These are phyloP conservation scores for Amphimedon queenslandica DNA, from an alignment of 37 sponge, comb jelly and placozoan genomes.

Conservation along the genomic window DNA sequence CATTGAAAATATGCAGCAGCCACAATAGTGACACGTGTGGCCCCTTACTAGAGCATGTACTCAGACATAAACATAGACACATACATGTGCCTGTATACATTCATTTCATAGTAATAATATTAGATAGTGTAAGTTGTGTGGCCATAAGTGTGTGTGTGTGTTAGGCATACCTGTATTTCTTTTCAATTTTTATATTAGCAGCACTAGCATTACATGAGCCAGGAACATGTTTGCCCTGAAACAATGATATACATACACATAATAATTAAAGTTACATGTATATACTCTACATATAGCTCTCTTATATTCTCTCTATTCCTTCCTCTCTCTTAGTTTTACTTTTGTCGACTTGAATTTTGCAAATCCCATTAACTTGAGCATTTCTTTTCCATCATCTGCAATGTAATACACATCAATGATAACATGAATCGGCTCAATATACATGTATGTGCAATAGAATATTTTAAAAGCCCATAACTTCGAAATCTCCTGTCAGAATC, in stretches of 20 bases:
- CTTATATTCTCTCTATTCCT: neutral
- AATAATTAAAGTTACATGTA: neutral
- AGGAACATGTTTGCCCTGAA: slow-evolving; percentile 68
- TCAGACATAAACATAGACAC: neutral
- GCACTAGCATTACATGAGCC: slow-evolving; percentile 61
- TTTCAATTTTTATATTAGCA: slow-evolving; percentile 41
- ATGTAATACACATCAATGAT: no score
- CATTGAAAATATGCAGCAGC: no score
- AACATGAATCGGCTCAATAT: neutral
- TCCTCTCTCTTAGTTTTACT: slow-evolving; percentile 28
- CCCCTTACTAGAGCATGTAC: neutral
- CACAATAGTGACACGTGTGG: no score
- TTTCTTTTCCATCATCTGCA: slow-evolving; percentile 65
- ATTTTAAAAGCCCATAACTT: no score
- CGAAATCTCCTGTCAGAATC: neutral
- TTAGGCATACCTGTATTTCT: slow-evolving; percentile 69
- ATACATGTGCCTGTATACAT: neutral
- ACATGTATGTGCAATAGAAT: neutral
- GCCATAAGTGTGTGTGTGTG: neutral
- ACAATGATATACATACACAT: neutral
- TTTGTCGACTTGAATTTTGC: slow-evolving; percentile 77
- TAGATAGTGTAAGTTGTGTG: no score
- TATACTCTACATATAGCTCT: neutral
- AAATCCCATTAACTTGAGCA: slow-evolving; percentile 89
- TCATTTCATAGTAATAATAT: no score